phyloP scores from a whole-genome alignment of 2,113 vertebrate genomes.

The Perccottus glenii region DNA sequence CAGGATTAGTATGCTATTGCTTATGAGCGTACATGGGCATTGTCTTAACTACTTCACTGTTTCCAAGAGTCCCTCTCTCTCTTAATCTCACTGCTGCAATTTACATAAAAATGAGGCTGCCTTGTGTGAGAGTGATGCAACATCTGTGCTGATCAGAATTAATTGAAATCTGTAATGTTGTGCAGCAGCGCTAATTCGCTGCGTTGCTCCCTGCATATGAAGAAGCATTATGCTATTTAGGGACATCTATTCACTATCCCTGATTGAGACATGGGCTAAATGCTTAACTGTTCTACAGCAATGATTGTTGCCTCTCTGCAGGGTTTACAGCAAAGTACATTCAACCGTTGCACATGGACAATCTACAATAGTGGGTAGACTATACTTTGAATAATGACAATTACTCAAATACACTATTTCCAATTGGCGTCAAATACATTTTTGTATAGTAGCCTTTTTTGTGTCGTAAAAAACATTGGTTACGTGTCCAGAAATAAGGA shows the following conservation, averaged over 20 bases:
- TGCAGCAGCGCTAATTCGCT: slow-evolving; percentile 80
- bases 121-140: slow-evolving; percentile 71
- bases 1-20: slow-evolving; percentile 12
- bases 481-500: too few relatives aligned
- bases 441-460: too few relatives aligned
- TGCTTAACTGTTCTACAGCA: slow-evolving; percentile 30
- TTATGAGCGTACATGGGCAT: slow-evolving; percentile 28
- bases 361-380: too few relatives aligned
- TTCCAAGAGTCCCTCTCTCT: slow-evolving; percentile 46
- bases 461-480: too few relatives aligned
- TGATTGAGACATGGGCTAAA: slow-evolving; percentile 77
- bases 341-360: too few relatives aligned
- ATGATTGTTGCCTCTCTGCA: slow-evolving; percentile 15
- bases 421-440: too few relatives aligned
- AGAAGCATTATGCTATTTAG: slow-evolving; percentile 77
- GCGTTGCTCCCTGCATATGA: slow-evolving; percentile 75
- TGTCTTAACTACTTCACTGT: slow-evolving; percentile 53
- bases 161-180: slow-evolving; percentile 83
- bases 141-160: slow-evolving; percentile 83
- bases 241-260: slow-evolving; percentile 68
- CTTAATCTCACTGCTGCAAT: slow-evolving; percentile 65
- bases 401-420: too few relatives aligned
- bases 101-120: slow-evolving; percentile 79
- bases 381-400: too few relatives aligned
- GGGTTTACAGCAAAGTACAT: background rate